phyloP scores from a whole-genome alignment of 2,113 vertebrate species.

The Vidua chalybeata region DNA sequence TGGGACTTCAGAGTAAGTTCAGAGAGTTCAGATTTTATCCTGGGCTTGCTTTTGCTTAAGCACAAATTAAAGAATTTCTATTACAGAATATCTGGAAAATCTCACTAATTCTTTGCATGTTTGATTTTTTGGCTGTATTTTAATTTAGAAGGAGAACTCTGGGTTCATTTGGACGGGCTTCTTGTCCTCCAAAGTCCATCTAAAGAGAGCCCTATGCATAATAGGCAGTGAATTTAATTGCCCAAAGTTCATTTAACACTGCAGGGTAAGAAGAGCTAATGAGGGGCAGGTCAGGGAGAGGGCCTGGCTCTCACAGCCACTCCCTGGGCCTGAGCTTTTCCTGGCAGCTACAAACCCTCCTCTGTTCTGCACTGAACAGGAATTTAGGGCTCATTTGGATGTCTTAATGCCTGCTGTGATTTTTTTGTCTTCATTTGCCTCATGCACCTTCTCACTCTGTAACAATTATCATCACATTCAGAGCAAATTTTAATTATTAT shows the following conservation, averaged over 20 bases:
- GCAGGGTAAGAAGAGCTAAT: background rate
- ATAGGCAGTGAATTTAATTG: background rate
- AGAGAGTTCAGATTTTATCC: background rate
- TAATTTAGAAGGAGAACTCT: background rate
- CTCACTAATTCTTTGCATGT: background rate
- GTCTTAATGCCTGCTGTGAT: background rate
- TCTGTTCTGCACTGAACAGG: background rate
- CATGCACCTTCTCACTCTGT: background rate
- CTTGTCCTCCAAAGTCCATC: background rate
- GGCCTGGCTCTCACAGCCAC: background rate
- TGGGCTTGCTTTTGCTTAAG: background rate
- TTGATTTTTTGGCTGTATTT: background rate
- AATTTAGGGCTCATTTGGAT: background rate
- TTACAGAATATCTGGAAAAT: background rate
- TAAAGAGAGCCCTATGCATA: background rate
- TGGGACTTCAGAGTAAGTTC: background rate
- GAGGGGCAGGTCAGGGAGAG: background rate
- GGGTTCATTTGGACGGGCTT: background rate
- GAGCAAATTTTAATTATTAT: slow-evolving; percentile 3
- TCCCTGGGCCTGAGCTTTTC: background rate
- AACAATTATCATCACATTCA: background rate
- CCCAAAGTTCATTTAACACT: background rate
- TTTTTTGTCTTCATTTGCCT: background rate
- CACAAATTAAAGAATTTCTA: background rate
- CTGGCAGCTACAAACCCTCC: background rate